phyloP scores from a whole-genome alignment of 2,888 invertebrate species.

The Cephus spinipes region DNA sequence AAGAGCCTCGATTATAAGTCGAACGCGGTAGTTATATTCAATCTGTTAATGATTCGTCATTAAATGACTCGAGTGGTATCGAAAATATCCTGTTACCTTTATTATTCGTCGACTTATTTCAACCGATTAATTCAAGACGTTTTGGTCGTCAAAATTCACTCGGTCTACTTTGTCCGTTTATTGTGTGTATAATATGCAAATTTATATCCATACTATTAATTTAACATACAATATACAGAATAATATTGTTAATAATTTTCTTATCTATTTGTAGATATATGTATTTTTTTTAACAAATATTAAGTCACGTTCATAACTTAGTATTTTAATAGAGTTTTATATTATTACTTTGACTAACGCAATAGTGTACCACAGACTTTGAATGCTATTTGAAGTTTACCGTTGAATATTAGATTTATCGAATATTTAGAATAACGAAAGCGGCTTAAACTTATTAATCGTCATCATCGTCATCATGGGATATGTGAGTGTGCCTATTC shows the following conservation, averaged over 20 bases:
- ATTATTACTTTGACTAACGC: background rate
- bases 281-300: background rate
- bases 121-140: background rate
- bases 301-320: background rate
- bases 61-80: background rate
- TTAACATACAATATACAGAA: background rate
- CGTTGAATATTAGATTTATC: background rate
- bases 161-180: background rate
- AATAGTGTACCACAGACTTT: too few relatives aligned
- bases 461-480: background rate
- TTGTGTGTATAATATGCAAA: background rate
- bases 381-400: background rate
- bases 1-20: background rate
- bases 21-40: background rate
- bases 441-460: background rate
- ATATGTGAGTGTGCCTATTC: background rate
- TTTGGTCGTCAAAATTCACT: background rate
- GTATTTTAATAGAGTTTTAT: background rate
- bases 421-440: background rate
- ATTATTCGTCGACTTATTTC: background rate
- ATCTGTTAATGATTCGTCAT: background rate
- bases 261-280: background rate
- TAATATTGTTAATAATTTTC: background rate
- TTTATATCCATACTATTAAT: background rate
- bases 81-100: background rate